phyloP scores from a whole-genome alignment of 2,113 vertebrate genomes.

The Actenoides lindsayi region DNA sequence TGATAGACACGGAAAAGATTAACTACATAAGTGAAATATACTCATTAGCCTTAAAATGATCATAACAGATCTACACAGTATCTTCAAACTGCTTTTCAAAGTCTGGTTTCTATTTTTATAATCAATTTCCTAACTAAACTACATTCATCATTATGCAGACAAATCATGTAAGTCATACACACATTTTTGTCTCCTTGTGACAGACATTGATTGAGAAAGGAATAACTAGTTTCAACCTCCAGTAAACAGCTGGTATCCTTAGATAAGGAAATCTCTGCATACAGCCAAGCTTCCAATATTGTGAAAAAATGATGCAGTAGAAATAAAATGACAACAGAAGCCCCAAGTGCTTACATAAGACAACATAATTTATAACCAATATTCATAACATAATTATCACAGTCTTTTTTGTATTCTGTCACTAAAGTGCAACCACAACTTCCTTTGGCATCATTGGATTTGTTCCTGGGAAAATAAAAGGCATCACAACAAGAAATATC shows the following conservation, averaged over 20 bases:
- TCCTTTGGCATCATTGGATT: neutral
- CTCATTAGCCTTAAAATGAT: slow-evolving; percentile 76
- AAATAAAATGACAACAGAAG: slow-evolving; percentile 62
- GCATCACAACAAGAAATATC: neutral
- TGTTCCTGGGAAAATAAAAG: slow-evolving; percentile 40
- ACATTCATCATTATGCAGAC: slow-evolving; percentile 73
- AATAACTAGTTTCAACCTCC: slow-evolving; percentile 74
- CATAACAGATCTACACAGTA: slow-evolving; percentile 55
- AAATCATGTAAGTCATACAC: slow-evolving; percentile 76
- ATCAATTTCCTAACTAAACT: slow-evolving; percentile 75
- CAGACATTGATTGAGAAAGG: slow-evolving; percentile 80
- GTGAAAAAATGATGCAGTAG: slow-evolving; percentile 60
- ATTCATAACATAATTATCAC: slow-evolving; percentile 66
- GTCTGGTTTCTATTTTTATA: slow-evolving; percentile 75
- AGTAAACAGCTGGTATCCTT: slow-evolving; percentile 78
- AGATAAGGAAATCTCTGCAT: slow-evolving; percentile 80
- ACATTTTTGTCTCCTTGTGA: slow-evolving; percentile 77
- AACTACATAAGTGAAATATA: slow-evolving; percentile 68
- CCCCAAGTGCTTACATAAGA: slow-evolving; percentile 63
- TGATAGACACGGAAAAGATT: slow-evolving; percentile 71
- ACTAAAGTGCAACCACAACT: slow-evolving; percentile 10
- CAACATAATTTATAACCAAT: slow-evolving; percentile 72
- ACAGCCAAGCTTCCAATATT: slow-evolving; percentile 68
- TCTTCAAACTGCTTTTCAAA: slow-evolving; percentile 77
- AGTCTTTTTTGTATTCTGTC: slow-evolving; percentile 30